phyloP scores from a whole-genome alignment of 1,140 invertebrate species.

The Drosophila hydei region DNA sequence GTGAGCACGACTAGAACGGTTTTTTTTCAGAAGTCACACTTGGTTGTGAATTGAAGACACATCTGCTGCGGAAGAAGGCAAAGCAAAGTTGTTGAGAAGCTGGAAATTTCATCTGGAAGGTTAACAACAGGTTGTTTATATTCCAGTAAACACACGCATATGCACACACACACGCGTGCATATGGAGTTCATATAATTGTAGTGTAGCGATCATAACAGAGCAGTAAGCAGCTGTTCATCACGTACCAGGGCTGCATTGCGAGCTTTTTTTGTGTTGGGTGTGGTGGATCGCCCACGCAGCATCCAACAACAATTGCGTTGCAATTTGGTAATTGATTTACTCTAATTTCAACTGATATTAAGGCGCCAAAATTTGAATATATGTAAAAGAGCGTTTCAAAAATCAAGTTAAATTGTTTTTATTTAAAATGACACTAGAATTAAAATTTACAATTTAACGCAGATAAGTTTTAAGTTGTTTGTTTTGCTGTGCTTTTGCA shows the following conservation, averaged over 20 bases:
- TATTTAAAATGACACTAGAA: slow-evolving; percentile 53
- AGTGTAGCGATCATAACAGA: neutral
- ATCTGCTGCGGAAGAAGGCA: slow-evolving; percentile 12
- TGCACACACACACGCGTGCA: neutral
- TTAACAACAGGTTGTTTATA: neutral
- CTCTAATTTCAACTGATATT: slow-evolving; percentile 7
- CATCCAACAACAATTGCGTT: neutral
- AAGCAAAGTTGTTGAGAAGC: neutral
- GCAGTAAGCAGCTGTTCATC: slow-evolving; percentile 31
- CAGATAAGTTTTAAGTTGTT: slow-evolving; percentile 56
- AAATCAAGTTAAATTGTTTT: slow-evolving; percentile 31
- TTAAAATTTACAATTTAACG: slow-evolving; percentile 69
- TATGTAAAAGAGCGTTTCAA: neutral
- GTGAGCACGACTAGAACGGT: neutral
- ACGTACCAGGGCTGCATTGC: slow-evolving; percentile 29
- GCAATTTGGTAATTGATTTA: slow-evolving; percentile 14
- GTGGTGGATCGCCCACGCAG: slow-evolving; percentile 33
- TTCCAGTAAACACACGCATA: neutral
- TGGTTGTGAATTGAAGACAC: neutral
- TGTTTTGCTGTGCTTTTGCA: slow-evolving; percentile 49
- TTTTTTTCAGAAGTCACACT: slow-evolving; percentile 3
- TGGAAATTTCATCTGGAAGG: neutral
- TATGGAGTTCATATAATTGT: neutral
- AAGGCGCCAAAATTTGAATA: slow-evolving; percentile 12
- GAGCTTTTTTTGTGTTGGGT: slow-evolving; percentile 21